Evolutionary conservation across 2,888 invertebrate genomes (phyloP).

Genomic region (Cheilosia pagana): DNA sequence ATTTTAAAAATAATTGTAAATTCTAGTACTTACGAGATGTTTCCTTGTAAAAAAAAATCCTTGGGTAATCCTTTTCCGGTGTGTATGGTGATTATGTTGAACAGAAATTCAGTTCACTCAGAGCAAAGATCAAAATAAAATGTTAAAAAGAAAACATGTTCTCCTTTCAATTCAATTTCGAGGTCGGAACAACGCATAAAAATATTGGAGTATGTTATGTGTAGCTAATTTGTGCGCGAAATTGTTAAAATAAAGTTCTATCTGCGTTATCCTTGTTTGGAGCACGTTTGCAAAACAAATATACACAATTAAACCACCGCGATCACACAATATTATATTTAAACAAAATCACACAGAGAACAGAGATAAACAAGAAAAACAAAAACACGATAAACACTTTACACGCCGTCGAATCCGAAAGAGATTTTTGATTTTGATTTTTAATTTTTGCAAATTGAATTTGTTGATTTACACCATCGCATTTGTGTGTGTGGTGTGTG

Average conservation of each 20-base stretch:
- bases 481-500: not conserved
- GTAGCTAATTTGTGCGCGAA: constrained; percentile 41
- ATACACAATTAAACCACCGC: constrained; percentile 48
- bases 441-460: not conserved
- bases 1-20: not conserved
- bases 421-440: not conserved
- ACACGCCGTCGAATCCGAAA: constrained; percentile 46
- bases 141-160: constrained; percentile 38
- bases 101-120: constrained; percentile 51
- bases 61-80: constrained; percentile 69
- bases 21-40: constrained; percentile 50
- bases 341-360: constrained; percentile 28
- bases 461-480: constrained; percentile 7
- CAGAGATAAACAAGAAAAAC: not conserved
- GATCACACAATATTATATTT: constrained; percentile 26
- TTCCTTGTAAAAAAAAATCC: constrained; percentile 44
- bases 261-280: constrained; percentile 36
- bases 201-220: constrained; percentile 3
- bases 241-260: constrained; percentile 43
- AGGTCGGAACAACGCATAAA: constrained; percentile 37
- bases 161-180: constrained; percentile 14
- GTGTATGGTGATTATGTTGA: constrained; percentile 48
- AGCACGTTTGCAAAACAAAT: constrained; percentile 45
- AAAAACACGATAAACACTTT: constrained; percentile 41
- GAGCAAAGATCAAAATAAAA: constrained; percentile 45